These are phyloP conservation scores for Pelecanus crispus DNA, from an alignment of 2,113 vertebrate species.

Conservation along the genomic window DNA sequence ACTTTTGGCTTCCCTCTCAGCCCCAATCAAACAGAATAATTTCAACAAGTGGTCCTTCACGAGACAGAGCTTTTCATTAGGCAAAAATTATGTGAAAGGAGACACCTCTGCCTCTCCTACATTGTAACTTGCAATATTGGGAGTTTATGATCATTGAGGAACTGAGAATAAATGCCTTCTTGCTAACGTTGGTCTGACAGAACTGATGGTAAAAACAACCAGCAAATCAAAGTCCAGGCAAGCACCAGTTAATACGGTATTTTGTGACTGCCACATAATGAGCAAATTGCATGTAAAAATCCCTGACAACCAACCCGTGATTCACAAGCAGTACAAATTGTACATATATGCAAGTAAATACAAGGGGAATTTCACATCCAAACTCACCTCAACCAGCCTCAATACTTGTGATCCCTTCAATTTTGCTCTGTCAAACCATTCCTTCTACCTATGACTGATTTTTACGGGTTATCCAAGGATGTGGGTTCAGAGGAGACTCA, in stretches of 20 bases:
- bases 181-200: not conserved
- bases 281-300: not conserved
- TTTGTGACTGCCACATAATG: not conserved
- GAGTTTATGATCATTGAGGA: not conserved
- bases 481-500: not conserved
- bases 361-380: not conserved
- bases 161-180: not conserved
- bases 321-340: not conserved
- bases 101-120: not conserved
- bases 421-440: not conserved
- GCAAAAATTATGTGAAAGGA: not conserved
- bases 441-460: not conserved
- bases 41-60: not conserved
- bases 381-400: not conserved
- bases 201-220: not conserved
- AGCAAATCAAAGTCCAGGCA: not conserved
- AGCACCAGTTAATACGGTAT: not conserved
- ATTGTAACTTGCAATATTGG: not conserved
- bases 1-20: not conserved
- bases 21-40: not conserved
- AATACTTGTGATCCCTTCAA: not conserved
- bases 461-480: not conserved
- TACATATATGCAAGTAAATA: not conserved
- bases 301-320: not conserved
- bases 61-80: not conserved